Conservation (phyloP, 2,797 vertebrate species). For the Staurois parvus region DNA sequence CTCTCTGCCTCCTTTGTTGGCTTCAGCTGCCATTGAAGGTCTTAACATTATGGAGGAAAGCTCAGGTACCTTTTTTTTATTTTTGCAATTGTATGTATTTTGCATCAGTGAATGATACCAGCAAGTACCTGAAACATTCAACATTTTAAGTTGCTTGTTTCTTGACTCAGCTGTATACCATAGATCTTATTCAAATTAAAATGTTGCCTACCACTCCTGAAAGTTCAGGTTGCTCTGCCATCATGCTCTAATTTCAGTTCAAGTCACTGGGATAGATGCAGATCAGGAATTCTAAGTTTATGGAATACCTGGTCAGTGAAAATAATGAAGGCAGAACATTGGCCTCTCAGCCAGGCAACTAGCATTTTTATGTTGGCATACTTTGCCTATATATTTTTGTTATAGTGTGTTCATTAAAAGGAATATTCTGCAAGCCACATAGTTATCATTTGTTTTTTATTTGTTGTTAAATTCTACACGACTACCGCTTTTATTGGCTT, state of each 20-base stretch:
- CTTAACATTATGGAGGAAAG: conserved; percentile 97
- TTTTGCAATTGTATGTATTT: background rate
- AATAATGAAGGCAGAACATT: background rate
- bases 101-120: background rate
- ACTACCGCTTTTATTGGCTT: too few relatives aligned
- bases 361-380: too few relatives aligned
- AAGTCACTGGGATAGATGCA: too few relatives aligned
- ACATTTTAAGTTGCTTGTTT: background rate
- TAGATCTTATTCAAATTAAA: too few relatives aligned
- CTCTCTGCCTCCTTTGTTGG: conserved; percentile 92
- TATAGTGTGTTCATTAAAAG: too few relatives aligned
- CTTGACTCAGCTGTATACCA: background rate
- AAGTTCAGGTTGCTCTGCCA: too few relatives aligned
- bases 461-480: too few relatives aligned
- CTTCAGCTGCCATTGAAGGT: conserved; percentile 92
- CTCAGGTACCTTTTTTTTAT: conserved; percentile 81
- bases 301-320: background rate
- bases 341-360: too few relatives aligned
- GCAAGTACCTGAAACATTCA: background rate
- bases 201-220: background rate
- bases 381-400: too few relatives aligned
- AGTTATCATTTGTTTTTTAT: too few relatives aligned
- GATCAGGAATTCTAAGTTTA: background rate
- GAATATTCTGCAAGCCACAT: too few relatives aligned
- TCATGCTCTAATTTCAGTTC: too few relatives aligned